A percentile compares a stretch with the other conserved stretches of the same genome.
Evolutionary conservation across 2,113 vertebrate species (phyloP).

Genomic region (Hippolais icterina): DNA sequence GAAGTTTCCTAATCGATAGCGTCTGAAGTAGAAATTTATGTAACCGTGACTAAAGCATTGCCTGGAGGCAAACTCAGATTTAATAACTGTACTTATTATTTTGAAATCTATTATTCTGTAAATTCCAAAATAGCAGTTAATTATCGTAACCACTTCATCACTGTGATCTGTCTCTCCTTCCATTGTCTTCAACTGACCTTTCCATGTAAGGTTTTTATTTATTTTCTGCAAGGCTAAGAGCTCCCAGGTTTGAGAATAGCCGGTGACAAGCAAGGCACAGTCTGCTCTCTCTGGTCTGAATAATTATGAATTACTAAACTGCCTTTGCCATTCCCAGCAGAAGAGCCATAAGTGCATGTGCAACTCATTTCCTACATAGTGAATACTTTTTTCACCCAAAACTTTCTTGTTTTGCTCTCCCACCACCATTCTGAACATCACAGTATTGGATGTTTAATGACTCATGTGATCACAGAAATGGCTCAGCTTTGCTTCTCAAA

Average conservation of each 20-base stretch:
- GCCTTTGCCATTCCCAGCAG: background rate
- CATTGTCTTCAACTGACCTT: background rate
- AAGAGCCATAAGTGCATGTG: rapidly evolving
- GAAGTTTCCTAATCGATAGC: background rate
- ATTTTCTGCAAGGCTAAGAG: background rate
- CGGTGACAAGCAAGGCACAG: background rate
- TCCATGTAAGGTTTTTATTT: background rate
- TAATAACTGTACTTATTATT: background rate
- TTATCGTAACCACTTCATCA: background rate
- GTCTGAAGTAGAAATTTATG: background rate
- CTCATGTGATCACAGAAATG: background rate
- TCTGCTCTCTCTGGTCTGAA: background rate
- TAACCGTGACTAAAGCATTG: background rate
- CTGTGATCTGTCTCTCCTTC: background rate
- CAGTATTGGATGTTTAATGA: background rate
- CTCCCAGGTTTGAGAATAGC: background rate
- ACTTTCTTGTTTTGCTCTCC: background rate
- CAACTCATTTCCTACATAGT: background rate
- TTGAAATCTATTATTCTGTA: background rate
- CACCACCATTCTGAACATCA: background rate
- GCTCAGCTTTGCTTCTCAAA: background rate
- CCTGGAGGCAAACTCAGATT: background rate
- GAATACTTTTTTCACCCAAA: background rate
- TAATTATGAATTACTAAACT: background rate
- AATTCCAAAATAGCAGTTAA: background rate